Conservation (phyloP, 1,140 invertebrate genomes). For the Stenopsyche tienmushanensis region DNA sequence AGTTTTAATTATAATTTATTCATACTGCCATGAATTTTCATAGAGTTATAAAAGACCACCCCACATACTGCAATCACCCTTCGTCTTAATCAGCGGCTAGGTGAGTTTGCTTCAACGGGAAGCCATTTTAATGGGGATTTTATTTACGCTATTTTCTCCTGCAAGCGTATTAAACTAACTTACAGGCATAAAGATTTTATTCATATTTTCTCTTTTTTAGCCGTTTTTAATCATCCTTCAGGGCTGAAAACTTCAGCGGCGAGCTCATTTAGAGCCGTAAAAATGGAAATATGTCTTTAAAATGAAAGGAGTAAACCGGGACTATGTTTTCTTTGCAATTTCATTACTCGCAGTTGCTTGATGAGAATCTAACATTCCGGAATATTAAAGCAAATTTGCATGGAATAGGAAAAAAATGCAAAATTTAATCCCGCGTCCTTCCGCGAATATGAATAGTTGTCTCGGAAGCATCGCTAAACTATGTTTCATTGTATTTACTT, state of each 20-base stretch:
- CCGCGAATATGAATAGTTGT: too few relatives aligned
- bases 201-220: neutral
- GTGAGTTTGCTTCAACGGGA: too few relatives aligned
- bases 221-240: neutral
- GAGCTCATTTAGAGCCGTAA: neutral
- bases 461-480: too few relatives aligned
- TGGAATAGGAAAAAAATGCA: too few relatives aligned
- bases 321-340: neutral
- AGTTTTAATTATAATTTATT: too few relatives aligned
- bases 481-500: too few relatives aligned
- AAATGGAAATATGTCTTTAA: neutral
- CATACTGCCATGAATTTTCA: too few relatives aligned
- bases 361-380: neutral
- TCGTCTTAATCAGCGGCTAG: too few relatives aligned
- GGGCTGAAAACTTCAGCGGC: neutral
- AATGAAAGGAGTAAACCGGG: neutral
- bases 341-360: neutral
- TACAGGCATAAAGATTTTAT: neutral
- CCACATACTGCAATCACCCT: too few relatives aligned
- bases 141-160: neutral
- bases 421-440: too few relatives aligned
- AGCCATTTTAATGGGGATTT: too few relatives aligned
- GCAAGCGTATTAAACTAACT: neutral
- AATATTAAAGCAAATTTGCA: neutral
- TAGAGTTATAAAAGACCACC: too few relatives aligned